Conservation (phyloP, 2,113 vertebrate species). For the Lophochroa leadbeateri region DNA sequence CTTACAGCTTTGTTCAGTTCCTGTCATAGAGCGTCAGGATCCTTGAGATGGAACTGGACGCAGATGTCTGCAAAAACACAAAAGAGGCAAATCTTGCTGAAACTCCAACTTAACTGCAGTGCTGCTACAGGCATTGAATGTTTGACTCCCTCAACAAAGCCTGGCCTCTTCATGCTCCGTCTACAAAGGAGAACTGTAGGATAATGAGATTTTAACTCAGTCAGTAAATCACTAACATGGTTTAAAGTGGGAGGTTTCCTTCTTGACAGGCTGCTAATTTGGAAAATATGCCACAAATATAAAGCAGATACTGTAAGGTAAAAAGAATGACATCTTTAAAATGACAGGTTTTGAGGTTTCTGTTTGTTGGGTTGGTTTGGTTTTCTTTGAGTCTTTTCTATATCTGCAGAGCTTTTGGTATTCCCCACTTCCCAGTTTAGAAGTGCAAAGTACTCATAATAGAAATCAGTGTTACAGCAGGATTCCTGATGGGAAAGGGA, state of each 20-base stretch:
- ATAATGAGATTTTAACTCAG: conserved; percentile 12
- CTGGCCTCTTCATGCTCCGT: background rate
- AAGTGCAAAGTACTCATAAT: background rate
- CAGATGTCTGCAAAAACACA: background rate
- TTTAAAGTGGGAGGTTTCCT: background rate
- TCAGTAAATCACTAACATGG: background rate
- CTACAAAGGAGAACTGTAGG: background rate
- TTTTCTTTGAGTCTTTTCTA: background rate
- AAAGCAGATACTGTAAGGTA: background rate
- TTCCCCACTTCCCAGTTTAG: background rate
- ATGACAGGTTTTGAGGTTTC: background rate
- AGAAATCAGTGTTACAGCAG: background rate
- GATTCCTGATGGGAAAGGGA: background rate
- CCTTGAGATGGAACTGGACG: background rate
- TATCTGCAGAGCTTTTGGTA: background rate
- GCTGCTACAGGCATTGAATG: background rate
- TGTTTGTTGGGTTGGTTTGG: background rate
- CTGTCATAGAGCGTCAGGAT: background rate
- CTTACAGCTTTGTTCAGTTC: background rate
- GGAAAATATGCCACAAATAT: background rate
- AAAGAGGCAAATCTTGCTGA: background rate
- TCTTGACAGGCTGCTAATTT: background rate
- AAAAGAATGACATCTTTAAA: background rate
- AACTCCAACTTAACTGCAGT: background rate
- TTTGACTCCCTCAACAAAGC: background rate